Evolutionary conservation across 2,113 vertebrate genomes (phyloP).

Genomic region (Octodon degus): DNA sequence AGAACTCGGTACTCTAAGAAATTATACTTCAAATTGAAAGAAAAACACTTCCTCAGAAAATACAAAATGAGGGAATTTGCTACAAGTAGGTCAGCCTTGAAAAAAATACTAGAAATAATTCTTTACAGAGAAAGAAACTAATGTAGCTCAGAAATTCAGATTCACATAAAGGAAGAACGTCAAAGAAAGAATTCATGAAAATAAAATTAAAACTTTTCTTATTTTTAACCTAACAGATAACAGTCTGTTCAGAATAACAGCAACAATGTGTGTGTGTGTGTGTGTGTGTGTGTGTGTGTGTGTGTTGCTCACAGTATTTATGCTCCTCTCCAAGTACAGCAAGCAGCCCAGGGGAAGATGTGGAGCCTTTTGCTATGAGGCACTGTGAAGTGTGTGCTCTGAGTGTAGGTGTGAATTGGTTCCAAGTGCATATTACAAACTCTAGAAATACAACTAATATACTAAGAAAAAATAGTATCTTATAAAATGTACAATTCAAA

Average conservation of each 20-base stretch:
- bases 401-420: neutral
- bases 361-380: neutral
- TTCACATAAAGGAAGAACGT: neutral
- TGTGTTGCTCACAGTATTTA: too few relatives aligned
- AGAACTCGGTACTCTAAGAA: neutral
- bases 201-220: neutral
- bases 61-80: neutral
- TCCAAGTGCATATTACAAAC: neutral
- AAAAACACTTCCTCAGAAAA: neutral
- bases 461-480: neutral
- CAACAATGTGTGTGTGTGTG: neutral
- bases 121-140: neutral
- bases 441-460: neutral
- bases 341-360: neutral
- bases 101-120: neutral
- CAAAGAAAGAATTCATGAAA: neutral
- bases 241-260: neutral
- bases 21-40: neutral
- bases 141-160: neutral
- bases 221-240: neutral
- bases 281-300: neutral
- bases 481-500: neutral
- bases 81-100: neutral
- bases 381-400: neutral
- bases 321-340: neutral